phyloP scores from a whole-genome alignment of 2,797 vertebrate species.

The Darevskia nairensis region DNA sequence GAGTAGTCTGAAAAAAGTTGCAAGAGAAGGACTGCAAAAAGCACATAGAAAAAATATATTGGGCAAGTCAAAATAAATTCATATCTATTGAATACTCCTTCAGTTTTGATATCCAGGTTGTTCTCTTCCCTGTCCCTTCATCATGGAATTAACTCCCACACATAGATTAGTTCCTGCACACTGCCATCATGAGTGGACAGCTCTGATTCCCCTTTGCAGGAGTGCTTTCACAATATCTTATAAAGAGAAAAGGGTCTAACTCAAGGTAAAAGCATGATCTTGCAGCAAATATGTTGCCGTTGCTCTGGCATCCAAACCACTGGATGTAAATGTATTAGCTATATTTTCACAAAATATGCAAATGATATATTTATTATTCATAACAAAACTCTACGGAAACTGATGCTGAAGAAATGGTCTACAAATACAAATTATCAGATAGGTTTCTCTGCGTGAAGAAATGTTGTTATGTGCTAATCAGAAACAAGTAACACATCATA shows the following conservation, averaged over 20 bases:
- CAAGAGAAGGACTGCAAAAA: background rate
- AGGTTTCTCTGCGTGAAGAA: background rate
- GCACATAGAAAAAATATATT: background rate
- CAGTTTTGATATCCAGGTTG: background rate
- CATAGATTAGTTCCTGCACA: background rate
- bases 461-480: background rate
- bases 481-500: background rate
- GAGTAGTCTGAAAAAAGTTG: background rate
- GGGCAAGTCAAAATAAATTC: background rate
- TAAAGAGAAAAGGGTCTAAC: background rate
- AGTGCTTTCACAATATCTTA: background rate
- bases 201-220: background rate
- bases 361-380: background rate
- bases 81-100: background rate
- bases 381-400: background rate
- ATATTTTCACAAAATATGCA: conserved; percentile 10
- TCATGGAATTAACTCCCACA: background rate
- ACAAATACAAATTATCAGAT: background rate
- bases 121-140: background rate
- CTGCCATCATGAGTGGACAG: background rate
- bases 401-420: background rate
- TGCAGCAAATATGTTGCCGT: background rate
- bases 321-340: background rate
- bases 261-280: background rate
- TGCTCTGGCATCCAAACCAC: background rate